phyloP scores from a whole-genome alignment of 2,797 vertebrate genomes.

The Huso huso region DNA sequence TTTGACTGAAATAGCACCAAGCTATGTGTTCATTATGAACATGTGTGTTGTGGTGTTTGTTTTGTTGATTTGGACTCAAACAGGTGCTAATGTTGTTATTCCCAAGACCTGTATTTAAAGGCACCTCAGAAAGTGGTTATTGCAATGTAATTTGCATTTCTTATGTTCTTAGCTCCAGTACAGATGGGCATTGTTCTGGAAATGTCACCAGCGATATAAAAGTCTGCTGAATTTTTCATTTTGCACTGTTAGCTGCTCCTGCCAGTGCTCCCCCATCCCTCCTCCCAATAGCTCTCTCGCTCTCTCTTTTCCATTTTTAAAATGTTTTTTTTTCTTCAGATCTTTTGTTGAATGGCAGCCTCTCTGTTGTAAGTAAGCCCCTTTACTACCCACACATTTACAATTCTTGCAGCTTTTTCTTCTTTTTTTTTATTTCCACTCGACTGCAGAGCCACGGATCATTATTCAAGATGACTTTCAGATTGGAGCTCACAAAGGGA shows the following conservation, averaged over 20 bases:
- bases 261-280: constrained; percentile 42
- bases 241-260: constrained; percentile 66
- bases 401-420: constrained; percentile 50
- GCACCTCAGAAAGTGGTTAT: constrained; percentile 54
- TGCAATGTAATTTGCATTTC: constrained; percentile 63
- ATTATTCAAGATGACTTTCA: constrained; percentile 67
- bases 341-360: constrained; percentile 75
- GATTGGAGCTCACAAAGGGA: constrained; percentile 72
- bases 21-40: not conserved
- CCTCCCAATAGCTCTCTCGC: constrained; percentile 30
- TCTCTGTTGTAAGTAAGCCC: constrained; percentile 65
- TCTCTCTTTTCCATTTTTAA: constrained; percentile 39
- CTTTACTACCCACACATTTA: constrained; percentile 48
- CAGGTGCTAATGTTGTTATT: constrained; percentile 70
- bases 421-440: constrained; percentile 40
- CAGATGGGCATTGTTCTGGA: constrained; percentile 91
- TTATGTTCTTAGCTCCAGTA: constrained; percentile 61
- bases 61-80: constrained; percentile 42
- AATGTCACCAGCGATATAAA: constrained; percentile 86
- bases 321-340: constrained; percentile 48
- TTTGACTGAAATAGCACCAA: not conserved
- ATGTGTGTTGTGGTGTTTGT: constrained; percentile 20
- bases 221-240: constrained; percentile 70
- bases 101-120: constrained; percentile 53
- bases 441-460: constrained; percentile 71